phyloP scores from a whole-genome alignment of 2,888 invertebrate genomes.

The Limnephilus rhombicus region DNA sequence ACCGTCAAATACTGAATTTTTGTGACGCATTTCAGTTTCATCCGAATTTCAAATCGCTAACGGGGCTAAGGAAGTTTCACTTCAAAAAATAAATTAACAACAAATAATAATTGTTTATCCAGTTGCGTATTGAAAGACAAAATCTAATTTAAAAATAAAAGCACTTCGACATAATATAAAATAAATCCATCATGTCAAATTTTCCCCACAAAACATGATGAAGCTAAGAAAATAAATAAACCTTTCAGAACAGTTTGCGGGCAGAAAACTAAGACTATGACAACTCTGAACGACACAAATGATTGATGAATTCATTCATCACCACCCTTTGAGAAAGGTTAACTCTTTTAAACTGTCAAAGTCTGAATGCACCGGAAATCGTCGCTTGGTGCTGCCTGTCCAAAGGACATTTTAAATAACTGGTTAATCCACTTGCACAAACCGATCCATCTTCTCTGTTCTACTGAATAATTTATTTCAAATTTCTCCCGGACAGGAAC shows the following conservation, averaged over 20 bases:
- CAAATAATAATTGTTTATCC: too few species aligned
- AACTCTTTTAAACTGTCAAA: not conserved
- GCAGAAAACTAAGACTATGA: not conserved
- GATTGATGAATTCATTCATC: not conserved
- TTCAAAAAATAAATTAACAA: too few species aligned
- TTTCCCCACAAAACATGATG: not conserved
- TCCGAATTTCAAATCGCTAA: too few species aligned
- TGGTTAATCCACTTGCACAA: not conserved
- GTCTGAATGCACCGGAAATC: not conserved
- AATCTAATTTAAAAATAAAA: not conserved
- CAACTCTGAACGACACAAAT: not conserved
- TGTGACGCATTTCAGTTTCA: too few species aligned
- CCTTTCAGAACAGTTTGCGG: not conserved
- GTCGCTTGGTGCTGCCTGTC: not conserved
- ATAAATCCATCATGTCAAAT: not conserved
- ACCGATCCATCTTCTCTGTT: constrained; percentile 21
- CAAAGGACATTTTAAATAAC: not conserved
- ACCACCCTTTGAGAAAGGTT: not conserved
- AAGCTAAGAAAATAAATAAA: not conserved
- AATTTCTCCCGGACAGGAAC: constrained; percentile 26
- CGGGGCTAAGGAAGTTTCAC: too few species aligned
- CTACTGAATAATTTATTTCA: constrained; percentile 40
- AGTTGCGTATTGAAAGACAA: too few species aligned
- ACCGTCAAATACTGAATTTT: too few species aligned
- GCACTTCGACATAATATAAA: not conserved